Evolutionary conservation across 2,113 vertebrate genomes (phyloP), one percentile per base, ranked within the genome.

Genomic region (Ptychochromis oligacanthus): DNA sequence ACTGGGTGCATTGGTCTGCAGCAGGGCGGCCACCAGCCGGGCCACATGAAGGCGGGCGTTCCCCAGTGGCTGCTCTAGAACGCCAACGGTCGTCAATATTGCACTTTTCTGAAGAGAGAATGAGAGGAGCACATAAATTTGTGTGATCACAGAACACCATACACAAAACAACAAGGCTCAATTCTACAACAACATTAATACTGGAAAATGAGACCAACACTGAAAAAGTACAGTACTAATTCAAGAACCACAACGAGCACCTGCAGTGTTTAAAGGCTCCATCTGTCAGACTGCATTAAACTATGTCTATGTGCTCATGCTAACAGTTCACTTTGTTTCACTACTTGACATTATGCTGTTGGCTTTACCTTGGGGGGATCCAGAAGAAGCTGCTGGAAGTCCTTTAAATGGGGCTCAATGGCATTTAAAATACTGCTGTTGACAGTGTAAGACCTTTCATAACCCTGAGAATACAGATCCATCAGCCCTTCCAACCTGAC

Each of bases 391-490:
- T 97, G 96, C 92, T 99, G 98, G 96, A 99, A 99, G 93, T 99
- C 97, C 93, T 97, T 98, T 91, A 99, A 95, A 90, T 97, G 94
- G 14, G 97, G 97, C 95, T 98, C 96, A 74, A 99, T 98, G 82
- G 97, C 97, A 6, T 94, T 95, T 72, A 99, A 90, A 93, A 99
- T 95, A 94, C 97, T 96, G 95, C 96, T 96, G 92, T 89, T 98
- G 95, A 98, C 96, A 93, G 97, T 94, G 94, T 96, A 96, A 91
- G 96, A 95, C 96, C 96, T 96, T 95, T 99, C 97, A 88, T 96
- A 97, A 96, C 97, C 98, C 97, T 99, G 97, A 97, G 97, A 97
- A 96, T 97, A 97, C 88, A 97, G 95, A 95, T 99, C 98, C 95
- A 97, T 96, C 94, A 97, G 95, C 90, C 98, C 97, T 92, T 99